Conservation (phyloP, 2,888 invertebrate genomes). For the Apomyelois bistriatella region DNA sequence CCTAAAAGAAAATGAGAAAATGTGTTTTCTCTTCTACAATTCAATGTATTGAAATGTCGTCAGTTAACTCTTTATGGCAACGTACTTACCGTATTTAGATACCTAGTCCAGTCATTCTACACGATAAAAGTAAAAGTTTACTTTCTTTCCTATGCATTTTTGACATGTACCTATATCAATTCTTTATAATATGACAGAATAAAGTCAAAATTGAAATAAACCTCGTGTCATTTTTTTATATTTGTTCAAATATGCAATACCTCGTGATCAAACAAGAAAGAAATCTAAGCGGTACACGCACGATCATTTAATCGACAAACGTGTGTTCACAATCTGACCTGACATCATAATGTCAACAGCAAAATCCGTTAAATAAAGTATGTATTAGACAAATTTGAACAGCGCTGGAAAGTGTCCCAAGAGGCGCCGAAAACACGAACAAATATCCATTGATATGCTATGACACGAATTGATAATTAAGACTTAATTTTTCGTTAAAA, state of each 20-base stretch:
- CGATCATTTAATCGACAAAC: slow-evolving; percentile 25
- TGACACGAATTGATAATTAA: background rate
- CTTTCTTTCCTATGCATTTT: too few species aligned
- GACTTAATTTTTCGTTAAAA: background rate
- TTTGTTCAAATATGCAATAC: background rate
- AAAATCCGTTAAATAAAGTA: slow-evolving; percentile 51
- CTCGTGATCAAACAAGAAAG: background rate
- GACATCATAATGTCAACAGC: slow-evolving; percentile 35
- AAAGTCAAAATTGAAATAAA: too few species aligned
- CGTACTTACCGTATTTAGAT: too few species aligned
- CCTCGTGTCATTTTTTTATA: too few species aligned
- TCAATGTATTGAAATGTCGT: too few species aligned
- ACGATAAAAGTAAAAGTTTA: too few species aligned
- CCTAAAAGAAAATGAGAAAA: too few species aligned
- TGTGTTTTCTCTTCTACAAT: too few species aligned
- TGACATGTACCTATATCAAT: too few species aligned
- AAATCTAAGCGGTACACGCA: background rate
- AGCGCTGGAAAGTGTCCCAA: slow-evolving; percentile 33
- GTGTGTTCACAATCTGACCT: slow-evolving; percentile 41
- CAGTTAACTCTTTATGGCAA: too few species aligned
- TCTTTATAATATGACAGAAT: too few species aligned
- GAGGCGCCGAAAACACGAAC: slow-evolving; percentile 42
- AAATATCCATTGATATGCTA: slow-evolving; percentile 31
- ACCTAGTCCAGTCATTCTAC: too few species aligned
- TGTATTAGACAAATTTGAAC: slow-evolving; percentile 31